Base-by-base conservation (phyloP, 1,140 invertebrate genomes). In the Chymomyza costata region DNA sequence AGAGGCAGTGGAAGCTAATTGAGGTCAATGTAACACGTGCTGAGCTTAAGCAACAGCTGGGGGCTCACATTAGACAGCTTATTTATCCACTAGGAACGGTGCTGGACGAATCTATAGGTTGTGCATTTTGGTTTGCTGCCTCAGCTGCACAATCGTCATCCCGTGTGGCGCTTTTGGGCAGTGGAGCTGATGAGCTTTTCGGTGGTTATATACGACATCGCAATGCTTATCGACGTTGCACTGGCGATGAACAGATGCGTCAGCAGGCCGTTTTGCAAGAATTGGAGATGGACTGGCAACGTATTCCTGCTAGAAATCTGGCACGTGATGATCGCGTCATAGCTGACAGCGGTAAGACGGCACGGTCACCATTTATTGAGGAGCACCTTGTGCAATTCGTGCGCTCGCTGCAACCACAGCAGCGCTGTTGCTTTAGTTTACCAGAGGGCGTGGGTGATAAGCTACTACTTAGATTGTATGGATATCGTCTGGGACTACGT, bases 111-210 rank as follows among this genome's bases (percentile, higher is more conserved):
- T 97, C 95, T 86, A 89, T 99, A 25, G 93, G 93, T 5, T 95
- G 94, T 87, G 96, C 97, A 16, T 87, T 98, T 11, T 99, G 96
- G 96, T 99, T 99, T 91, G 97, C 96, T 30, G 91, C 94, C 40
- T 87, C 91, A 81, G 95, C 92, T 7, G 62, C 65, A 85, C 18
- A 85, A 91, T 94, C 88, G 81, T 80, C 37, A n/a, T 53, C 76
- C 6, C 65, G 73, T 35, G 56, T 74, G 0, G 73, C 68, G 0
- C 35, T 85, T 3, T 18, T 73, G 3, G 97, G 97, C 17, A 95
- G 95, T 88, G 97, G 97, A 10, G 97, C 97, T 13, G 98, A 99
- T 90, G 98, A 99, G 88, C 89, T 98, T 69, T 93, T 99, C 76
- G 97, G 94, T 40, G 97, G 97, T 1, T 99, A 99, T 78, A 92